Percentiles rank a stretch among this genome's conserved stretches.
Evolutionary conservation across 2,888 invertebrate species (phyloP).

Genomic region (Creontiades dilutus): DNA sequence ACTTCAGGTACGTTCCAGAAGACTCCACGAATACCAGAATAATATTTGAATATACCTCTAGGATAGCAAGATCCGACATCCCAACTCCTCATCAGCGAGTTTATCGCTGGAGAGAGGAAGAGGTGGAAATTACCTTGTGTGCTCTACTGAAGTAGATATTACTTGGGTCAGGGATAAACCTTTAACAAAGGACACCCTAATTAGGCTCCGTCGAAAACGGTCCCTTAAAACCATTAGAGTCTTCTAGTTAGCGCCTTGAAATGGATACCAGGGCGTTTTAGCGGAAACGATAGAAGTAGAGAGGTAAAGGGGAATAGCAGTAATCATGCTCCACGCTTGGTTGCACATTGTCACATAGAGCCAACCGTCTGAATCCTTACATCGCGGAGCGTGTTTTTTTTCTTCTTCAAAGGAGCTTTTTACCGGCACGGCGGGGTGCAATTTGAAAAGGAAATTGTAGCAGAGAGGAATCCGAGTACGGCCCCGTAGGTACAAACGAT

Average conservation of each 20-base stretch:
- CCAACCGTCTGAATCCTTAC: constrained; percentile 20
- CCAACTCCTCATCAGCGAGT: not conserved
- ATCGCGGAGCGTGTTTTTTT: not conserved
- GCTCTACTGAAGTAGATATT: not conserved
- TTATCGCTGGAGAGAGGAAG: not conserved
- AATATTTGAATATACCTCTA: not conserved
- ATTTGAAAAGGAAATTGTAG: constrained; percentile 25
- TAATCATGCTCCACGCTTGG: constrained; percentile 9
- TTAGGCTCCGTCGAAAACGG: constrained; percentile 41
- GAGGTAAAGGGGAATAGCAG: constrained; percentile 7
- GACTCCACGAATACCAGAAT: not conserved
- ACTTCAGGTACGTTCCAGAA: too few species aligned
- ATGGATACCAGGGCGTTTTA: not conserved
- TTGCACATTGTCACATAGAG: constrained; percentile 30
- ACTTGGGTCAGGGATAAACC: constrained; percentile 29
- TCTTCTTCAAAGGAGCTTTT: constrained; percentile 9
- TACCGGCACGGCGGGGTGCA: not conserved
- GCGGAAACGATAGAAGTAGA: constrained; percentile 25
- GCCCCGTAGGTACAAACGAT: not conserved
- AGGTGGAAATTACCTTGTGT: constrained; percentile 17
- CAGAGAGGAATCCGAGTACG: constrained; percentile 1
- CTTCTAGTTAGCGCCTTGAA: constrained; percentile 40
- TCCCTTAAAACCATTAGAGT: constrained; percentile 47
- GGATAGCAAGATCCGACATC: not conserved
- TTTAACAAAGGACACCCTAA: constrained; percentile 42